phyloP scores from a whole-genome alignment of 2,797 vertebrate species.

The Dallia pectoralis region DNA sequence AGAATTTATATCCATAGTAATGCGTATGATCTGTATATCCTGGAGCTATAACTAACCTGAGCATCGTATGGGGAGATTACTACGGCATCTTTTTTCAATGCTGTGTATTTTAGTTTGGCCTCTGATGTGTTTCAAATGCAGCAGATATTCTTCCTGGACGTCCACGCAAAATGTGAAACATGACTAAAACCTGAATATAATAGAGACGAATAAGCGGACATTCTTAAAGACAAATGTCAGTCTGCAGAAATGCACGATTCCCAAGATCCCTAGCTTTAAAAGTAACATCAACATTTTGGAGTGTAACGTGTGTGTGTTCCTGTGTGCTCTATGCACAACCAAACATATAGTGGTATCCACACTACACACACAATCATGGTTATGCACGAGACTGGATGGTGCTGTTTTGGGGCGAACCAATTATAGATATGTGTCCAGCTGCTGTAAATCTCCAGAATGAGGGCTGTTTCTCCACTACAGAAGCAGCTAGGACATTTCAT shows the following conservation, averaged over 20 bases:
- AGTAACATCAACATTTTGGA: too few species aligned
- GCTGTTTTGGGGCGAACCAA: constrained; percentile 21
- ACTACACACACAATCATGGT: not conserved
- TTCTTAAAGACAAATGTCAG: too few species aligned
- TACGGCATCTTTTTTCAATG: too few species aligned
- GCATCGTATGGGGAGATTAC: not conserved
- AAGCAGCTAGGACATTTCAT: constrained; percentile 18
- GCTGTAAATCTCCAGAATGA: constrained; percentile 12
- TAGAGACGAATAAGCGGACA: too few species aligned
- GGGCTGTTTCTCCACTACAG: not conserved
- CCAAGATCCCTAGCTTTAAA: too few species aligned
- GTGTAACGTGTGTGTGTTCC: not conserved
- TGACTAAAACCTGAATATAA: too few species aligned
- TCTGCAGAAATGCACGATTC: too few species aligned
- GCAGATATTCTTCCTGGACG: too few species aligned
- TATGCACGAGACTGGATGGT: not conserved
- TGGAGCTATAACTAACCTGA: constrained; percentile 26
- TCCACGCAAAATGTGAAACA: too few species aligned
- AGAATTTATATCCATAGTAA: too few species aligned
- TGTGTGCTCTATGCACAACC: not conserved
- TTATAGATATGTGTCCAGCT: constrained; percentile 12
- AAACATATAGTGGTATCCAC: not conserved
- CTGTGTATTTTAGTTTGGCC: too few species aligned
- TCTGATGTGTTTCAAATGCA: too few species aligned
- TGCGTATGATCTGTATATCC: constrained; percentile 11